phyloP scores from a whole-genome alignment of 2,797 vertebrate genomes.

The Avahi laniger region DNA sequence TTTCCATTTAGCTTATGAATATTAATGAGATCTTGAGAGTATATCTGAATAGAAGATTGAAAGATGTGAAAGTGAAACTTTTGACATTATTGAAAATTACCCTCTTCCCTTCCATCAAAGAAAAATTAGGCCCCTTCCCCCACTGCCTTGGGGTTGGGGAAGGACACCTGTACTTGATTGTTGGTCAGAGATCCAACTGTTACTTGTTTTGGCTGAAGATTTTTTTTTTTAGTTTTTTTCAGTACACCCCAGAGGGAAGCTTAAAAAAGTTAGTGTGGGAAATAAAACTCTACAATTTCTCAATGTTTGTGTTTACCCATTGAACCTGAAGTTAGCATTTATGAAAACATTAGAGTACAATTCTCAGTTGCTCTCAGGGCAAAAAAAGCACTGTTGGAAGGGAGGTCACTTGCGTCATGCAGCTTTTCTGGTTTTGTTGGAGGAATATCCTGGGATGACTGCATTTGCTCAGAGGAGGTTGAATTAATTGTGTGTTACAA shows the following conservation, averaged over 20 bases:
- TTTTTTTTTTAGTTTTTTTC: constrained; percentile 57
- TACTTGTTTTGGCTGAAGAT: constrained; percentile 50
- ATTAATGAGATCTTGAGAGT: neutral
- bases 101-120: neutral
- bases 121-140: neutral
- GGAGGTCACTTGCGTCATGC: neutral
- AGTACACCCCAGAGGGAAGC: constrained; percentile 27
- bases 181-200: neutral
- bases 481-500: neutral
- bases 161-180: neutral
- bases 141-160: fast-evolving
- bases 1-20: neutral
- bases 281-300: constrained; percentile 34
- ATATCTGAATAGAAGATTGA: neutral
- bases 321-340: constrained; percentile 30
- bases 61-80: neutral
- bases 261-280: constrained; percentile 58
- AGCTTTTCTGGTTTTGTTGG: neutral
- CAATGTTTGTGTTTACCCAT: constrained; percentile 29
- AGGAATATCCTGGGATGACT: neutral
- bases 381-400: neutral
- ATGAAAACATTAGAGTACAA: constrained; percentile 33
- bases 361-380: neutral
- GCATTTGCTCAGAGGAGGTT: neutral
- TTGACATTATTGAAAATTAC: neutral